Conservation (phyloP, 2,888 invertebrate species). For the Tinea semifulvella region DNA sequence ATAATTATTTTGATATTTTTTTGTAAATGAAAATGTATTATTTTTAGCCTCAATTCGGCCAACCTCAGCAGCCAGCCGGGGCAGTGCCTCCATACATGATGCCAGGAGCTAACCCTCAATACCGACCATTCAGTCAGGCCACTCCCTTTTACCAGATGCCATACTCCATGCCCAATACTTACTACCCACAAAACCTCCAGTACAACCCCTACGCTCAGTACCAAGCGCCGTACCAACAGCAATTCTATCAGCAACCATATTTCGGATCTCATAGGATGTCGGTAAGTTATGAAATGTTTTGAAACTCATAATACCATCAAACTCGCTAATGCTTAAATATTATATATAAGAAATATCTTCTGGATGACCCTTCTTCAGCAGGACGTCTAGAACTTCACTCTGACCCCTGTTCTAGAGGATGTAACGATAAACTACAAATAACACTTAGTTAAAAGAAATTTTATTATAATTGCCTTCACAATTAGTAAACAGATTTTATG, state of each 20-base stretch:
- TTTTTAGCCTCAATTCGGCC: conserved; percentile 32
- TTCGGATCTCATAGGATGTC: conserved; percentile 60
- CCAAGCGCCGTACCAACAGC: conserved; percentile 31
- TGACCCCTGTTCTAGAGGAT: no score
- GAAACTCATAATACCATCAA: no score
- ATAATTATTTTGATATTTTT: no score
- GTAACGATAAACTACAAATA: no score
- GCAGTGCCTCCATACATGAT: conserved; percentile 42
- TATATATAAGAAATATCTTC: no score
- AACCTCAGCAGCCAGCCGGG: conserved; percentile 26
- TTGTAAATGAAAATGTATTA: neutral
- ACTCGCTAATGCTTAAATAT: no score
- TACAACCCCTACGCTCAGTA: conserved; percentile 56
- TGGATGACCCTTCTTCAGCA: no score
- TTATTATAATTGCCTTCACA: no score
- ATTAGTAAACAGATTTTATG: no score
- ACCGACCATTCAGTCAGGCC: conserved; percentile 47
- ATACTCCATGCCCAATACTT: conserved; percentile 43
- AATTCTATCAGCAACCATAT: conserved; percentile 42
- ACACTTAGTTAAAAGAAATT: no score
- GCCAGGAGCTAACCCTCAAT: conserved; percentile 37
- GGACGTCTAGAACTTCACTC: no score
- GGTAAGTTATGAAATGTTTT: conserved; percentile 56
- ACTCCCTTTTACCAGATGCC: conserved; percentile 60
- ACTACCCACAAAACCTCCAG: conserved; percentile 41